These are phyloP conservation scores for Dendrocincla fuliginosa DNA, from an alignment of 2,797 vertebrate genomes.

Conservation along the genomic window DNA sequence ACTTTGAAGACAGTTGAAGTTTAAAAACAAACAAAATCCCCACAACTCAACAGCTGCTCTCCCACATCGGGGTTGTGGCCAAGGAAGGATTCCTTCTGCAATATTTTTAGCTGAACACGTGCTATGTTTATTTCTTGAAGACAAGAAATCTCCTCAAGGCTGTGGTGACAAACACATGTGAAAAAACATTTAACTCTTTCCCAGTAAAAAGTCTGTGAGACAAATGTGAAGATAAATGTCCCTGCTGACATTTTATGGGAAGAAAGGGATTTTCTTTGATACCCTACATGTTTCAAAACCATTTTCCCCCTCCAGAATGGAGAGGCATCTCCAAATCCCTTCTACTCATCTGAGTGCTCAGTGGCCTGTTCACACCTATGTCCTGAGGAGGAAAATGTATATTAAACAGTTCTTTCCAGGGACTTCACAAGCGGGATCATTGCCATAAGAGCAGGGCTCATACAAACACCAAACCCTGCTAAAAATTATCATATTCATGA, in stretches of 20 bases:
- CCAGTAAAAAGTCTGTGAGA: background rate
- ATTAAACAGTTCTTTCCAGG: background rate
- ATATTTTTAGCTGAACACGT: conserved; percentile 59
- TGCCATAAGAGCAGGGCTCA: background rate
- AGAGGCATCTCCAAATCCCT: background rate
- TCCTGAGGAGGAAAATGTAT: background rate
- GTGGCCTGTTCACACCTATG: background rate
- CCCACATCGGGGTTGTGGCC: background rate
- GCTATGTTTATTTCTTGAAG: conserved; percentile 2
- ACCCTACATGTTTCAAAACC: background rate
- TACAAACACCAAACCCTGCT: background rate
- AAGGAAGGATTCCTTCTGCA: conserved; percentile 53
- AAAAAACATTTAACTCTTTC: background rate
- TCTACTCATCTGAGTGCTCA: background rate
- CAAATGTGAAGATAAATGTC: background rate
- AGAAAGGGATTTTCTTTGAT: background rate
- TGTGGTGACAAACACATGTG: background rate
- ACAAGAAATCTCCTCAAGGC: conserved; percentile 25
- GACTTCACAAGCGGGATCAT: background rate
- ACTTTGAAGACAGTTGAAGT: conserved; percentile 37
- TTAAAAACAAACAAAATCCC: conserved; percentile 43
- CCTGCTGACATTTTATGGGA: background rate
- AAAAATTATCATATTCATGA: background rate
- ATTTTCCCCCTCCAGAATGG: background rate
- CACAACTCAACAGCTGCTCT: background rate